Conservation (phyloP, 2,113 vertebrate genomes). For the Vidua macroura region DNA sequence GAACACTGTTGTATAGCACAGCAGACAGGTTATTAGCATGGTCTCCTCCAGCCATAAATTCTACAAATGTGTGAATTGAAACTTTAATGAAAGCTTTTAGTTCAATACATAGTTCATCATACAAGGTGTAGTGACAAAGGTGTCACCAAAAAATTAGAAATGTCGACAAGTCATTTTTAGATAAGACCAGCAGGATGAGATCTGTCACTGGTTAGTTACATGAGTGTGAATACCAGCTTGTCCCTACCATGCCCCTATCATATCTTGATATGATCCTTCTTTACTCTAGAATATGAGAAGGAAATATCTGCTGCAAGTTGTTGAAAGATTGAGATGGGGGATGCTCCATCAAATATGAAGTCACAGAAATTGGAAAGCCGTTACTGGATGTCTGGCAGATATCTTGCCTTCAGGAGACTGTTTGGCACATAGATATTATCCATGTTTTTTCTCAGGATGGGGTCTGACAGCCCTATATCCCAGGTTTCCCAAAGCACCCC, state of each 20-base stretch:
- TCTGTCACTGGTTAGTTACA: background rate
- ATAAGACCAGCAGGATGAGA: background rate
- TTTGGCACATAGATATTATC: background rate
- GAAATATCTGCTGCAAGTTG: background rate
- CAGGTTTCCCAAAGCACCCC: background rate
- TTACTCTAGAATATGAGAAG: background rate
- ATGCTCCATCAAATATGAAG: background rate
- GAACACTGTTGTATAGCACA: background rate
- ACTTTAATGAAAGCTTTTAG: background rate
- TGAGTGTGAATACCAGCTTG: background rate
- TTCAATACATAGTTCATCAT: background rate
- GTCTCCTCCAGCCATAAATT: background rate
- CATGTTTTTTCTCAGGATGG: background rate
- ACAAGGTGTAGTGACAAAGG: background rate
- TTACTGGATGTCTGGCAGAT: background rate
- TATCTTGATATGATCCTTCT: background rate
- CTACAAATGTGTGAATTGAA: background rate
- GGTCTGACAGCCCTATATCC: background rate
- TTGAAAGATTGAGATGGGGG: background rate
- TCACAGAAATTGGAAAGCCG: background rate
- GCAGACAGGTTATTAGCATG: background rate
- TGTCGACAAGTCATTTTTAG: background rate
- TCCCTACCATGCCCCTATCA: background rate
- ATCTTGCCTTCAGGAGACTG: background rate
- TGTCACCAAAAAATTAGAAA: background rate